A percentile compares a stretch with the other conserved stretches of the same genome.
phyloP scores from a whole-genome alignment of 2,888 invertebrate species.

The Masnerella sp. region DNA sequence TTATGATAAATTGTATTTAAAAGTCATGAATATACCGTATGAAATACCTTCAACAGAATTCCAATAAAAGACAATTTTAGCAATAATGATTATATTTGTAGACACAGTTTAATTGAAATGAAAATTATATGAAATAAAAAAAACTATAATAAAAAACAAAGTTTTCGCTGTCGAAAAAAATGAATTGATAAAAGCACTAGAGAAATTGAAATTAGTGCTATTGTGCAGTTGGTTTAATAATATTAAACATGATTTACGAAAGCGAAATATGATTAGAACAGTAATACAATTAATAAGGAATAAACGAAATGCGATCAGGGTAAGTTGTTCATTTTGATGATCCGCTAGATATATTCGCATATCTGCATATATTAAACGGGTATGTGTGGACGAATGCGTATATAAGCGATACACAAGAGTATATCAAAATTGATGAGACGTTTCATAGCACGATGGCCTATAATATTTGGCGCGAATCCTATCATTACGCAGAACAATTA shows the following conservation, averaged over 20 bases:
- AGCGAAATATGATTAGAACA: conserved; percentile 41
- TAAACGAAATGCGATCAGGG: conserved; percentile 48
- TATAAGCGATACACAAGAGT: conserved; percentile 43
- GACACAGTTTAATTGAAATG: too few species aligned
- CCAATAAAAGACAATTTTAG: too few species aligned
- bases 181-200: background rate
- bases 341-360: conserved; percentile 36
- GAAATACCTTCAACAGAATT: too few species aligned
- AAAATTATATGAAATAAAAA: too few species aligned
- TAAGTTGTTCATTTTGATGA: conserved; percentile 51
- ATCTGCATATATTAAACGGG: conserved; percentile 42
- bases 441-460: conserved; percentile 65
- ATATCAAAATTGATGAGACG: conserved; percentile 62
- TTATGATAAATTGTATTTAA: too few species aligned
- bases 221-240: conserved; percentile 25
- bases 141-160: background rate
- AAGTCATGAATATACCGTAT: too few species aligned
- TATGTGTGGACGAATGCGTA: conserved; percentile 18
- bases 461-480: conserved; percentile 67
- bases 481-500: conserved; percentile 76
- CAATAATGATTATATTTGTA: too few species aligned
- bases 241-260: conserved; percentile 31
- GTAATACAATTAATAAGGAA: conserved; percentile 53
- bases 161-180: background rate
- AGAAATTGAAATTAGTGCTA: conserved; percentile 14